Conservation (phyloP, 2,888 invertebrate species). For the Leucoptera coffeella region DNA sequence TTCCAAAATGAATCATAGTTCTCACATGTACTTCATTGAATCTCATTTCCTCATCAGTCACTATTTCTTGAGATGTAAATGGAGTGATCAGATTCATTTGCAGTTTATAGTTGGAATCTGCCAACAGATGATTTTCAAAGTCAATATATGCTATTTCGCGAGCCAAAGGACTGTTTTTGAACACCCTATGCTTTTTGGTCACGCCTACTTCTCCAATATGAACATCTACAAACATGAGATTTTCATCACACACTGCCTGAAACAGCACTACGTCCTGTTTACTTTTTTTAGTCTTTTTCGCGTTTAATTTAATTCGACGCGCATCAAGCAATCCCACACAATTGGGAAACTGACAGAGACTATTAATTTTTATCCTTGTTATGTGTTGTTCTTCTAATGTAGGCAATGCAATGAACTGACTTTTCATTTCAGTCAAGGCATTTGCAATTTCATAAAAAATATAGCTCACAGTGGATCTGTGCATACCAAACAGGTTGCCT, state of each 20-base stretch:
- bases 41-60: slow-evolving; percentile 39
- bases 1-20: slow-evolving; percentile 25
- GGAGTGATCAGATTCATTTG: slow-evolving; percentile 32
- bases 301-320: slow-evolving; percentile 35
- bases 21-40: slow-evolving; percentile 40
- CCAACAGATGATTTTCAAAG: slow-evolving; percentile 38
- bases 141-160: slow-evolving; percentile 25
- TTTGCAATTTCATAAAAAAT: slow-evolving; percentile 32
- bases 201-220: slow-evolving; percentile 26
- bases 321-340: slow-evolving; percentile 40
- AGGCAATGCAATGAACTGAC: slow-evolving; percentile 33
- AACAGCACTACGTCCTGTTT: slow-evolving; percentile 22
- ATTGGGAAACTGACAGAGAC: slow-evolving; percentile 31
- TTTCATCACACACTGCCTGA: slow-evolving; percentile 42
- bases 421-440: slow-evolving; percentile 20
- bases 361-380: slow-evolving; percentile 34
- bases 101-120: slow-evolving; percentile 30
- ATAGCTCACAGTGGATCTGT: slow-evolving; percentile 30
- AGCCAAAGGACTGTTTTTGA: slow-evolving; percentile 23
- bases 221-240: slow-evolving; percentile 28
- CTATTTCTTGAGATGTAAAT: slow-evolving; percentile 27
- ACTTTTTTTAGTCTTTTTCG: slow-evolving; percentile 15
- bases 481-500: slow-evolving; percentile 26
- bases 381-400: slow-evolving; percentile 34
- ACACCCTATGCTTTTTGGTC: slow-evolving; percentile 25